Conservation (phyloP, 37 sponge, comb jelly and placozoan species). For the Halisarca cf. caerulea region DNA sequence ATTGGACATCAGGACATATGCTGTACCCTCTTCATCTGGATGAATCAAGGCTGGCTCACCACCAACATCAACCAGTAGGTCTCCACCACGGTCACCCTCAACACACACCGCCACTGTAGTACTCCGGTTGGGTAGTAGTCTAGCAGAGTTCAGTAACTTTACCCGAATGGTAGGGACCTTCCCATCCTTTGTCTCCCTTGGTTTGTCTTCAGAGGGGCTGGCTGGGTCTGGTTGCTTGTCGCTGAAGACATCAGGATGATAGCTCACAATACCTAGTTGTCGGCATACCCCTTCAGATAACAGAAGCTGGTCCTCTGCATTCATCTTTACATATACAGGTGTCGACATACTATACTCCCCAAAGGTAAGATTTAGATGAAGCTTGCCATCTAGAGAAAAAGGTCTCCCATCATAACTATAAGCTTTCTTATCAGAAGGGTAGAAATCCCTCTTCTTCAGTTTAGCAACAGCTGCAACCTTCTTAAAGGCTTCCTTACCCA, state of each 20-base stretch:
- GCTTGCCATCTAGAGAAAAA: constrained; percentile 39
- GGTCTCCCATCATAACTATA: constrained; percentile 22
- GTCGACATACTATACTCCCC: constrained; percentile 36
- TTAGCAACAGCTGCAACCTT: constrained; percentile 47
- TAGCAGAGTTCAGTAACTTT: not conserved
- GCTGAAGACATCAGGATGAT: constrained; percentile 34
- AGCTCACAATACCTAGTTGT: constrained; percentile 43
- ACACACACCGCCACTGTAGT: constrained; percentile 22
- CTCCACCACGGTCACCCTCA: not conserved
- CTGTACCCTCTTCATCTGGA: not conserved
- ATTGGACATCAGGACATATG: not conserved
- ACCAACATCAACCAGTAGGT: not conserved
- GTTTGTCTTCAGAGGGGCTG: not conserved
- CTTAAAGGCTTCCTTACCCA: constrained; percentile 46
- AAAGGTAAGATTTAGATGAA: constrained; percentile 34
- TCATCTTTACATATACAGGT: constrained; percentile 44
- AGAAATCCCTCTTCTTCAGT: constrained; percentile 44
- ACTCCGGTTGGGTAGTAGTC: constrained; percentile 22
- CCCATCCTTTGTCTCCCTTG: not conserved
- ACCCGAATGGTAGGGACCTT: constrained; percentile 30
- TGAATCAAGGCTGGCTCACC: constrained; percentile 4
- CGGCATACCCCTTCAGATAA: constrained; percentile 61
- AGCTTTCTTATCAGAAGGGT: constrained; percentile 39
- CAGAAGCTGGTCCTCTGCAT: constrained; percentile 42
- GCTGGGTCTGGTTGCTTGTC: not conserved